Percentiles rank a stretch among this genome's conserved stretches.
Conservation (phyloP, 2,113 vertebrate genomes). For the Xiphophorus couchianus region DNA sequence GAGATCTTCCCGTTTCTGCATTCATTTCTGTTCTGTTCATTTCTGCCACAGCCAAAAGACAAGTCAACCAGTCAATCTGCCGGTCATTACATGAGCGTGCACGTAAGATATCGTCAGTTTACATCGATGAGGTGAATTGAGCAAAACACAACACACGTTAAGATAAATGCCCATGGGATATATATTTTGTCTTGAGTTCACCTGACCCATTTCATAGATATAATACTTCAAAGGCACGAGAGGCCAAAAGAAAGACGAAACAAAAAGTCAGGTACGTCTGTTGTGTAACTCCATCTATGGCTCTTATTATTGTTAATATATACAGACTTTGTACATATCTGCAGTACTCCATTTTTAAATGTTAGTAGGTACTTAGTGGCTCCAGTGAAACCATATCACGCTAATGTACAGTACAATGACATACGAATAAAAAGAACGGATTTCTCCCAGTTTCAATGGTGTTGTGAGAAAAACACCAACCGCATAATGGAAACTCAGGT, state of each 20-base stretch:
- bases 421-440: conserved; percentile 23
- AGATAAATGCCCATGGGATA: conserved; percentile 17
- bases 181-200: conserved; percentile 17
- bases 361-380: conserved; percentile 37
- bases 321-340: conserved; percentile 47
- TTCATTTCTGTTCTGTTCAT: conserved; percentile 23
- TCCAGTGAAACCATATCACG: conserved; percentile 43
- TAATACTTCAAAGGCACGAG: background rate
- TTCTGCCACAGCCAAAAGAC: conserved; percentile 24
- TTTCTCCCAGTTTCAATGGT: conserved; percentile 49
- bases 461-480: conserved; percentile 37
- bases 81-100: conserved; percentile 13
- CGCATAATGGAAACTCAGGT: conserved; percentile 72
- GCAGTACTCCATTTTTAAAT: conserved; percentile 42
- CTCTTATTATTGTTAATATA: conserved; percentile 48
- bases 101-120: conserved; percentile 24
- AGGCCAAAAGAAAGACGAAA: conserved; percentile 14
- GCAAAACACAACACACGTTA: conserved; percentile 15
- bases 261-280: conserved; percentile 33
- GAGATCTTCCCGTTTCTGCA: conserved; percentile 30
- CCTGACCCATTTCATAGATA: background rate
- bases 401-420: conserved; percentile 41
- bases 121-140: conserved; percentile 13
- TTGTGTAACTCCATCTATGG: conserved; percentile 35
- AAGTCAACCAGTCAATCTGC: conserved; percentile 20